Percentiles rank a stretch among this genome's conserved stretches.
Conservation (phyloP, 2,113 vertebrate species). For the Propithecus coquereli region DNA sequence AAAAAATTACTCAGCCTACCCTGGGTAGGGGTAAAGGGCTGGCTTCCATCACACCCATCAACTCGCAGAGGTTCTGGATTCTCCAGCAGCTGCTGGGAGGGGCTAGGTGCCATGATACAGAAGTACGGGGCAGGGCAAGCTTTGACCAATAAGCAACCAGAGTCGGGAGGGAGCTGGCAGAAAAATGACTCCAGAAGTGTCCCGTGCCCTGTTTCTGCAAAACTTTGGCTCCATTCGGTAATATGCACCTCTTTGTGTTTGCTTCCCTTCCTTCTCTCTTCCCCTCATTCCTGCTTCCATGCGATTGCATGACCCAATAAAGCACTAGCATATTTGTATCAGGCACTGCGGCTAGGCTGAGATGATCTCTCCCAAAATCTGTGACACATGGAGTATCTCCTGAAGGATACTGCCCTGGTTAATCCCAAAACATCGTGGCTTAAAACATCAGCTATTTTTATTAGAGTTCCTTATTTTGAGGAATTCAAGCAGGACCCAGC, state of each 20-base stretch:
- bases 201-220: not conserved
- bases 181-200: not conserved
- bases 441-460: not conserved
- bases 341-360: not conserved
- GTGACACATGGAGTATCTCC: not conserved
- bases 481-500: not conserved
- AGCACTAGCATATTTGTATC: not conserved
- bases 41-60: not conserved
- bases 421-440: not conserved
- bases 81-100: not conserved
- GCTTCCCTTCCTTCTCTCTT: not conserved
- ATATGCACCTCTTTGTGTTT: not conserved
- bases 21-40: not conserved
- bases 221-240: not conserved
- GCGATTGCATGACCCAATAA: not conserved
- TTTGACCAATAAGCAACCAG: not conserved
- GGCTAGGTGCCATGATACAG: not conserved
- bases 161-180: not conserved
- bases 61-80: not conserved
- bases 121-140: not conserved
- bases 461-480: not conserved
- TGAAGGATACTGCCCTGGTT: not conserved
- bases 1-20: not conserved
- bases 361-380: not conserved
- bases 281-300: not conserved